These are phyloP conservation scores for Scelioninae gen. 2 DNA, from an alignment of 2,888 invertebrate genomes.

Conservation along the genomic window DNA sequence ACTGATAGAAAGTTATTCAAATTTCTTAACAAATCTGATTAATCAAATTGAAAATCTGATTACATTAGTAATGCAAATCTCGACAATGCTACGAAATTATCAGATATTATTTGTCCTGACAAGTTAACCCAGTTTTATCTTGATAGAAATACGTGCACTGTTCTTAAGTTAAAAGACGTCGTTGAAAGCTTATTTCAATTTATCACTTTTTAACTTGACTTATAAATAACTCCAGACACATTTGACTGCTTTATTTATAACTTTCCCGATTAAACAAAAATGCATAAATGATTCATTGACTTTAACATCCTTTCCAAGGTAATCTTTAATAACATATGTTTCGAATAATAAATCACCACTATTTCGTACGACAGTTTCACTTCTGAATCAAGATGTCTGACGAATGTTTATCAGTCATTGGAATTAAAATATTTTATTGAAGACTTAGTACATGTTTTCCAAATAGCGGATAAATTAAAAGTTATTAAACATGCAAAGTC, in stretches of 20 bases:
- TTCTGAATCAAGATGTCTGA: no score
- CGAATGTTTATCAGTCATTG: no score
- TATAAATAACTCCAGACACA: conserved; percentile 31
- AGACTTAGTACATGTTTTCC: no score
- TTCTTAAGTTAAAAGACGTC: conserved; percentile 31
- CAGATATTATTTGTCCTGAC: conserved; percentile 41
- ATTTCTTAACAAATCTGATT: conserved; percentile 31
- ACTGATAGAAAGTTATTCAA: conserved; percentile 14
- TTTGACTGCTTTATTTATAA: conserved; percentile 22
- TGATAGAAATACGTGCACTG: conserved; percentile 32
- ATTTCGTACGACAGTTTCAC: no score
- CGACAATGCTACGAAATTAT: conserved; percentile 31
- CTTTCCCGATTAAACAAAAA: background rate
- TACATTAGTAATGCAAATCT: conserved; percentile 24
- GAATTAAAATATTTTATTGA: no score
- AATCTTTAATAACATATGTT: conserved; percentile 18
- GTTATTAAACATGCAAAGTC: no score
- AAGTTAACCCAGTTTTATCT: conserved; percentile 46
- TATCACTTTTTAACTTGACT: conserved; percentile 31
- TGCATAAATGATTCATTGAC: conserved; percentile 1
- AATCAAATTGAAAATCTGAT: conserved; percentile 22
- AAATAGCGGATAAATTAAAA: no score
- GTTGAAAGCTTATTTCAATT: conserved; percentile 42
- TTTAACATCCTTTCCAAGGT: conserved; percentile 3
- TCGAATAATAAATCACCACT: no score